Percentiles rank a stretch among this genome's conserved stretches.
These are phyloP conservation scores for Poecilia velifera DNA, from an alignment of 2,797 vertebrate species.

Conservation along the genomic window DNA sequence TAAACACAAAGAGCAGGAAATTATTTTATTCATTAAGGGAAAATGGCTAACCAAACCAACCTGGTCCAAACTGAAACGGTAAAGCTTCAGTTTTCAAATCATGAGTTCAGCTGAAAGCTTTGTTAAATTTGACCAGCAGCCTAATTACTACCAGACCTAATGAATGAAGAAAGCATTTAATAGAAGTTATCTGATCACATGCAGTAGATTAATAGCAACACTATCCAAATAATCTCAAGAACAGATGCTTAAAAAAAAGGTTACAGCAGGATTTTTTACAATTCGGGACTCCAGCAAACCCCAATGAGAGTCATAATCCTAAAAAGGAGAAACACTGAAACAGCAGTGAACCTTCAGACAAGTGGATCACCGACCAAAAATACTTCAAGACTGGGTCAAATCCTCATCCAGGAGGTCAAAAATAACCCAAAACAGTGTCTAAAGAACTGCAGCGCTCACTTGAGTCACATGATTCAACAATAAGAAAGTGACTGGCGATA, in stretches of 20 bases:
- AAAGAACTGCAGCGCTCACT: neutral
- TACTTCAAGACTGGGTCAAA: neutral
- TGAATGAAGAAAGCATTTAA: neutral
- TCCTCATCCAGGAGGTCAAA: neutral
- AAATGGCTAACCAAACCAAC: neutral
- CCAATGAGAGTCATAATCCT: neutral
- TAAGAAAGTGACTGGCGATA: neutral
- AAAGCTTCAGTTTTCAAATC: neutral
- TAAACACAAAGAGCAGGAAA: neutral
- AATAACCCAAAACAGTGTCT: neutral
- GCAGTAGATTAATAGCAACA: neutral
- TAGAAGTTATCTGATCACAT: neutral
- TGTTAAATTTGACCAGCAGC: neutral
- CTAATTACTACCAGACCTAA: neutral
- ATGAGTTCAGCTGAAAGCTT: neutral
- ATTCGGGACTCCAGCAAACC: neutral
- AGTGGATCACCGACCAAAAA: neutral
- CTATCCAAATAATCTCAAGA: neutral
- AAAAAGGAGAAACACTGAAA: neutral
- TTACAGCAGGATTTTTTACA: neutral
- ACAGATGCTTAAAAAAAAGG: neutral
- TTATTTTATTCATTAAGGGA: neutral
- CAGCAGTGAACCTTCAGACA: neutral
- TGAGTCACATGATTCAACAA: neutral
- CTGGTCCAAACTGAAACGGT: neutral